A percentile compares a stretch with the other conserved stretches of the same genome.
These are phyloP conservation scores for Dorcus parallelipipedus DNA, from an alignment of 2,888 invertebrate genomes.

Conservation along the genomic window DNA sequence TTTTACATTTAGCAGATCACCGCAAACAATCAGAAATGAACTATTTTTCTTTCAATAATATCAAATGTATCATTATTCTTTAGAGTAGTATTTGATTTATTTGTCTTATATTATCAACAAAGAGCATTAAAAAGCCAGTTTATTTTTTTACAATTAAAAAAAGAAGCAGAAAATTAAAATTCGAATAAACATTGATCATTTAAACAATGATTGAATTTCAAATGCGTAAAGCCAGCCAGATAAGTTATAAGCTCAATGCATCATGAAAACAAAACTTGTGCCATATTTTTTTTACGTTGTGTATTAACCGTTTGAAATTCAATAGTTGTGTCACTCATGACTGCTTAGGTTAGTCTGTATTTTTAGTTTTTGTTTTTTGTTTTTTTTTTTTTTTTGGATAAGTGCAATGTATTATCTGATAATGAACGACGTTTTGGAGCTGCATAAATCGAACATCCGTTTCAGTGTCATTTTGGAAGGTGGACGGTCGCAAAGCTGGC, in stretches of 20 bases:
- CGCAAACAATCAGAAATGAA: no score
- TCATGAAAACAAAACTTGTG: constrained; percentile 16
- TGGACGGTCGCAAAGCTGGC: not conserved
- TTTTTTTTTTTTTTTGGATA: constrained; percentile 43
- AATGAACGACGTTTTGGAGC: constrained; percentile 25
- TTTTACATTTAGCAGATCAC: no score
- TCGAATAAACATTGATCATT: not conserved
- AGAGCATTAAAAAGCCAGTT: no score
- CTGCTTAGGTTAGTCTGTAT: constrained; percentile 45
- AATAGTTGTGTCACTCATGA: constrained; percentile 31
- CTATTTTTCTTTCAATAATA: no score
- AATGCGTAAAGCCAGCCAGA: not conserved
- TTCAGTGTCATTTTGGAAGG: not conserved
- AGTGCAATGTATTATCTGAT: constrained; percentile 47
- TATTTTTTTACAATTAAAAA: no score
- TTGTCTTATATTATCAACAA: no score
- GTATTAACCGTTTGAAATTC: constrained; percentile 26
- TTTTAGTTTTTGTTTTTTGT: constrained; percentile 26
- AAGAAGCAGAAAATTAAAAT: not conserved
- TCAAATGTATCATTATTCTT: no score
- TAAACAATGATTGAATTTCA: not conserved
- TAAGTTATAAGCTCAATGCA: not conserved
- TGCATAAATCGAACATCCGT: constrained; percentile 13
- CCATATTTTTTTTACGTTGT: constrained; percentile 23
- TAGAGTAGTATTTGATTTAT: no score